A percentile compares a stretch with the other conserved stretches of the same genome.
Evolutionary conservation across 2,797 vertebrate genomes (phyloP).

Genomic region (Paguma larvata): DNA sequence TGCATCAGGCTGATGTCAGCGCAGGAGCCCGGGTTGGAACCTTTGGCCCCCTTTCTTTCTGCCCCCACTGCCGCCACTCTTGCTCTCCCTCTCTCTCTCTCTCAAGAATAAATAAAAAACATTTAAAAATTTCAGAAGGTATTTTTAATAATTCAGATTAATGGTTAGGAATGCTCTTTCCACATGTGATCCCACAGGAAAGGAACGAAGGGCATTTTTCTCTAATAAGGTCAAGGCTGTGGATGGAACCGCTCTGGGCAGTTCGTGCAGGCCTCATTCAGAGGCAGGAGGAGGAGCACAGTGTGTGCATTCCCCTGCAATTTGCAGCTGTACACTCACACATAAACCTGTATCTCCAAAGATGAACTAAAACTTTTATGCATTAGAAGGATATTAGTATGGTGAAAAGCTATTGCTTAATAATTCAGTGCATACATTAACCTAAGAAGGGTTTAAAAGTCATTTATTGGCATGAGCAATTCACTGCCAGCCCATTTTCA

Average conservation of each 20-base stretch:
- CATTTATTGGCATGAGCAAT: conserved; percentile 13
- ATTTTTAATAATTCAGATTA: neutral
- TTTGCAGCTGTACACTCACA: neutral
- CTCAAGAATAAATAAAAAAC: too few species aligned
- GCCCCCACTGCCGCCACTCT: too few species aligned
- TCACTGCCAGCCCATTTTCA: conserved; percentile 41
- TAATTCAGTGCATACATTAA: conserved; percentile 43
- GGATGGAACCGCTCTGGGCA: neutral
- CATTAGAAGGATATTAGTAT: neutral
- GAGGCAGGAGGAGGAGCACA: neutral
- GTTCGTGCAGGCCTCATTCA: neutral
- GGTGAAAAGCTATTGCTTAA: neutral
- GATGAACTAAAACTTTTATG: neutral
- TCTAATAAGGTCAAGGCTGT: neutral
- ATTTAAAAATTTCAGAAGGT: neutral
- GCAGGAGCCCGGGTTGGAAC: too few species aligned
- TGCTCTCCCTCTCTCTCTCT: too few species aligned
- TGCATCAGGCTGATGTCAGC: too few species aligned
- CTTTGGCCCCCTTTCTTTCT: too few species aligned
- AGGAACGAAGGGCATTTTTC: neutral
- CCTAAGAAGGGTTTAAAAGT: conserved; percentile 13
- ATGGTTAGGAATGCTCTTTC: neutral
- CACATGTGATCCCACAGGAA: neutral
- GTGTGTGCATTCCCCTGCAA: neutral
- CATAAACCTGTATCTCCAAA: neutral